Evolutionary conservation across 2,113 vertebrate genomes (phyloP).

Genomic region (Laterallus jamaicensis): DNA sequence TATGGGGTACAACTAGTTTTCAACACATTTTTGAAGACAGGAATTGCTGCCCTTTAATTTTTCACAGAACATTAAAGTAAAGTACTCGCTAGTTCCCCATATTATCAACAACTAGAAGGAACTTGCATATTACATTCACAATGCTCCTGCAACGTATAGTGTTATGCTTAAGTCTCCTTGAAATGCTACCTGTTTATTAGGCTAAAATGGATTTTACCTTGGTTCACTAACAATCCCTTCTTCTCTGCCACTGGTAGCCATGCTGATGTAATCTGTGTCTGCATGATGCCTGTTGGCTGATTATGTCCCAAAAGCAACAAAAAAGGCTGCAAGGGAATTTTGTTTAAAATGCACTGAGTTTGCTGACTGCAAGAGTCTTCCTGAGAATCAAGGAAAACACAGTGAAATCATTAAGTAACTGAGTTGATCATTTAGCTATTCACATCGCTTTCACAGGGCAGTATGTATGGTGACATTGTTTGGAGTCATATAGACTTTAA

Average conservation of each 20-base stretch:
- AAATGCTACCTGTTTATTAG: background rate
- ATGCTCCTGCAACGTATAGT: background rate
- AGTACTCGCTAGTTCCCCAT: background rate
- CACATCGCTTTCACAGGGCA: background rate
- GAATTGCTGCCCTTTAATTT: background rate
- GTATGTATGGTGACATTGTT: background rate
- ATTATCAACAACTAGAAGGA: background rate
- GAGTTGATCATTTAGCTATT: background rate
- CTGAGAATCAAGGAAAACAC: background rate
- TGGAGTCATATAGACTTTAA: background rate
- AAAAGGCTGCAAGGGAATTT: background rate
- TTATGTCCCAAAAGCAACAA: constrained; percentile 6
- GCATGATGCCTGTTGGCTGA: background rate
- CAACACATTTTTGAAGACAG: background rate
- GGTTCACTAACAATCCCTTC: background rate
- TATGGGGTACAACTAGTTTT: background rate
- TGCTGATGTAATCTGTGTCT: background rate
- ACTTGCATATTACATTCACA: background rate
- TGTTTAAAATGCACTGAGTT: background rate
- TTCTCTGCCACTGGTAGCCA: background rate
- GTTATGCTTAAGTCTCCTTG: background rate
- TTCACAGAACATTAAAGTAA: background rate
- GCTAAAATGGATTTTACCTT: background rate
- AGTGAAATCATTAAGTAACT: background rate
- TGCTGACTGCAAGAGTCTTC: background rate